phyloP scores from a whole-genome alignment of 2,888 invertebrate genomes.

The Drosophila mayaguana region DNA sequence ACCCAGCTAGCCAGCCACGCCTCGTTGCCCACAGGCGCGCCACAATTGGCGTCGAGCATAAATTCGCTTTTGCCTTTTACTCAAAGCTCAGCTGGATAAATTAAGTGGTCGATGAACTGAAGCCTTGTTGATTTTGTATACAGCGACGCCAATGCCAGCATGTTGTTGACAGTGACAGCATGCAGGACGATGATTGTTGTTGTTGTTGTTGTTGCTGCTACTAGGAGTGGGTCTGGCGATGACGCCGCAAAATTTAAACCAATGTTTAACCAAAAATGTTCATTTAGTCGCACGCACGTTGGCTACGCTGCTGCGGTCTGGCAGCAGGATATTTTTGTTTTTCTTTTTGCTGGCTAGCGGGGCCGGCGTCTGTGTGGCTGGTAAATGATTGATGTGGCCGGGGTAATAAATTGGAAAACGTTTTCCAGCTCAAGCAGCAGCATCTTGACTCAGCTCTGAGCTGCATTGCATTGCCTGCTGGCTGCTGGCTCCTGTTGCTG shows the following conservation, averaged over 20 bases:
- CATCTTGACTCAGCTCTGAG: conserved; percentile 37
- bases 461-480: conserved; percentile 39
- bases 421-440: conserved; percentile 56
- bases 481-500: conserved; percentile 16
- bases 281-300: conserved; percentile 77
- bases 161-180: conserved; percentile 75
- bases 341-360: neutral
- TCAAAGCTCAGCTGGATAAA: conserved; percentile 82
- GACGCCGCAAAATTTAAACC: conserved; percentile 82
- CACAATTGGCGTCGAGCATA: conserved; percentile 40
- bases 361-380: conserved; percentile 55
- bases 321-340: neutral
- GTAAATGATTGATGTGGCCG: conserved; percentile 75
- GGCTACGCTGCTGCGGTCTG: conserved; percentile 26
- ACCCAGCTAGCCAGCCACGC: conserved; percentile 19
- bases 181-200: conserved; percentile 31
- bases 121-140: conserved; percentile 82
- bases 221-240: conserved; percentile 37
- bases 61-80: conserved; percentile 74
- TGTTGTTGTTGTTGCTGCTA: conserved; percentile 12
- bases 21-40: conserved; percentile 28
- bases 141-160: conserved; percentile 48
- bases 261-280: conserved; percentile 82
- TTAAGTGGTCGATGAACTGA: conserved; percentile 84
- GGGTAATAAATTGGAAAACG: conserved; percentile 84